Evolutionary conservation across 2,113 vertebrate genomes (phyloP), one percentile per base, ranked within the genome.

Genomic region (Callopanchax toddi): DNA sequence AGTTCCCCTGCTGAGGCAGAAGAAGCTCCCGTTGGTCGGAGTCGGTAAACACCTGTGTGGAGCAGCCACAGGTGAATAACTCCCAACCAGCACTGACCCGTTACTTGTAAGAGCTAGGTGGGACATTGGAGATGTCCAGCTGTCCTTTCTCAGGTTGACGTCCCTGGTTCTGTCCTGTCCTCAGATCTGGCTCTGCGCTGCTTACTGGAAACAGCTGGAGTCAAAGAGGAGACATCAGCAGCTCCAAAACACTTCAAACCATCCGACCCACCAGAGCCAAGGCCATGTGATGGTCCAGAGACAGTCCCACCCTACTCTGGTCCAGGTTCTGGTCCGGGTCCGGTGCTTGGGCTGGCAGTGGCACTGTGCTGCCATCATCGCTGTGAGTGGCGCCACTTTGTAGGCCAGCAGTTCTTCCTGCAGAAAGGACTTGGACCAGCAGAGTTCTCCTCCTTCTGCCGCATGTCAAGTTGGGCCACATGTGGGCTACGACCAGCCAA

Each of bases 381-480:
- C 68, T 99, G 97, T 67, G 94, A 97, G 54, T 99, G 97, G 97
- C 93, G 89, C 43, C 95, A 97, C 79, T 99, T 98, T 3, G 95
- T 97, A n/a, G 97, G 97, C 61, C 94, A 89, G 87, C 89, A 93
- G 32, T 96, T 98, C 83, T 98, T 99, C 80, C 86, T 61, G 67
- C 84, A 93, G 51, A 81, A 77, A 45, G 97, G 96, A 71, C 93
- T 99, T 5, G 94, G 94, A 4, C 83, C 91, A 0, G 46, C 34
- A 1, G 95, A 99, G 82, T 99, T 99, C 68, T 75, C 92, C 10
- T 93, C 94, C 52, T 96, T 97, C 87, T 95, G 95, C 76, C 93
- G 97, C 60, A 96, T 99, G 96, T 96, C 95, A 58, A 98, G 97
- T 68, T 99, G 97, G 97, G 97, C 96, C 1, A 99, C 97, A 0